Base-by-base conservation (phyloP, 2,113 vertebrate species). In the Ondatra zibethicus region DNA sequence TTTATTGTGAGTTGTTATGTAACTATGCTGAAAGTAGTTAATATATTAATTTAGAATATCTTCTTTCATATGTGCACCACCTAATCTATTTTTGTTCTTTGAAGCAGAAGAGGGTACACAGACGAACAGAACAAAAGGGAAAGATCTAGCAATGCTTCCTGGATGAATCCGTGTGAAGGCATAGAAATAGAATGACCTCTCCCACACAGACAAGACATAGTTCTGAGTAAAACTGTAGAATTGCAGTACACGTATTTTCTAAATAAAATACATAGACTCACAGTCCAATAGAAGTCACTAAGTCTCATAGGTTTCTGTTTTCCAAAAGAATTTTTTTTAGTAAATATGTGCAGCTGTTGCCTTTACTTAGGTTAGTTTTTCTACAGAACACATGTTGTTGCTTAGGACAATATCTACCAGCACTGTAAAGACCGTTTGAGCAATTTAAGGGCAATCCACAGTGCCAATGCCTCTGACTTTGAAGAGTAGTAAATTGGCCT, bases 211-310 rank as follows among this genome's bases (percentile, higher is more conserved):
- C 97, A 97, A 94, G 97, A 39, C 66, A 23, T 42, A 94, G 58
- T 97, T 98, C 90, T 86, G 91, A 98, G 96, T 58, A 87, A 84
- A 97, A 93, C 8, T 85, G 3, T 47, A 39, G 47, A 85, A 68
- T 39, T 50, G 17, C 12, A 50, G 47, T 21, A 89, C 16, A 29
- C 52, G 0, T 13, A 68, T 84, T 76, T 92, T 92, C n/a, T 93
- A 96, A 97, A 89, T 93, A 98, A 97, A 98, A 98, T 97, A n/a
- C 16, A 16, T 27, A 93, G 6, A 42, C 39, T 47, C 65, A 58
- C 65, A 95, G 95, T 96, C 97, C 97, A 97, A 97, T 97, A 98
- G 76, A 97, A 97, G 97, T 98, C 97, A 98, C 98, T 96, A 98
- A 96, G 96, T 97, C 97, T 95, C 97, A 95, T 92, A 95, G 61